Conservation (phyloP, 2,113 vertebrate genomes). For the Pycnonotus jocosus region DNA sequence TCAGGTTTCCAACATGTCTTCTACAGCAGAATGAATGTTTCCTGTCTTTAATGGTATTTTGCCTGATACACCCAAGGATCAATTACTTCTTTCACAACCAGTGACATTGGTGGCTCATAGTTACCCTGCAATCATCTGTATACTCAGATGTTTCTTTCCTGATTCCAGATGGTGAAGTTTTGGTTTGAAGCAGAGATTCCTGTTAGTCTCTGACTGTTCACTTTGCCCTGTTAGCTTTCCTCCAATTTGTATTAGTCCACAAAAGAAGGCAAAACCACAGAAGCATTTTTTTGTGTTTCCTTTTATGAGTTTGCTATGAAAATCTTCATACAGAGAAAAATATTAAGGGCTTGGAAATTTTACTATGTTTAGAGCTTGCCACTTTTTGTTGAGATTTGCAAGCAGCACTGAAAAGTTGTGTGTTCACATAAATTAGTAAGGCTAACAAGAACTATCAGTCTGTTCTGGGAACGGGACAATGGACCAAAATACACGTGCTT, state of each 20-base stretch:
- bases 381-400: not conserved
- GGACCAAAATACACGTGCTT: not conserved
- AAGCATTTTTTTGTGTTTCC: not conserved
- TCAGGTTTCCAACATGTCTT: not conserved
- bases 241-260: not conserved
- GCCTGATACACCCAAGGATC: not conserved
- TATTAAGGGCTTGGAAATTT: not conserved
- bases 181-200: not conserved
- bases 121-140: not conserved
- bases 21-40: not conserved
- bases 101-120: not conserved
- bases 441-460: not conserved
- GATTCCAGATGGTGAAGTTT: constrained; percentile 13
- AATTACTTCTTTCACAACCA: constrained; percentile 6
- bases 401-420: not conserved
- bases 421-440: not conserved
- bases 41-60: not conserved
- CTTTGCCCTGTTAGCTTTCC: not conserved
- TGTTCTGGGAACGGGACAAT: not conserved
- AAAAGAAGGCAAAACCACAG: not conserved
- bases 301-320: not conserved
- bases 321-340: not conserved
- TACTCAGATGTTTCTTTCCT: not conserved
- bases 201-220: not conserved
- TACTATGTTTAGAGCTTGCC: not conserved